Conservation (phyloP, 2,797 vertebrate genomes). For the Sebastolobus alascanus region DNA sequence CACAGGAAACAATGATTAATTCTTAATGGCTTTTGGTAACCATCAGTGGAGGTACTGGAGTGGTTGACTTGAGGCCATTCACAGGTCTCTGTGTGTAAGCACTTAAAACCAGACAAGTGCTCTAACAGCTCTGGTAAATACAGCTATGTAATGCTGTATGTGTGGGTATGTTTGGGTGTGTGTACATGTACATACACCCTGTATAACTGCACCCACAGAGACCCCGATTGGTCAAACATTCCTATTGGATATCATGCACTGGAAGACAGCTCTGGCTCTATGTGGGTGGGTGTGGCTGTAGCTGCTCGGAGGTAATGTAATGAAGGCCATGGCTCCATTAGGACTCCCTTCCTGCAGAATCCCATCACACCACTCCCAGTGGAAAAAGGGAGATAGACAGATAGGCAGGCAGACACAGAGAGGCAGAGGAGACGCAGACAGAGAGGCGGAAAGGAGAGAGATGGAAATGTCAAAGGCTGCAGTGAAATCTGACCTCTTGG, state of each 20-base stretch:
- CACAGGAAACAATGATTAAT: constrained; percentile 26
- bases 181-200: constrained; percentile 4
- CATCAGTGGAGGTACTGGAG: constrained; percentile 19
- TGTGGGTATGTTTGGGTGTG: constrained; percentile 7
- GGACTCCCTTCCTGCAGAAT: constrained; percentile 78
- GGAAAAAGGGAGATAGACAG: constrained; percentile 48
- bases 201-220: constrained; percentile 25
- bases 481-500: constrained; percentile 72
- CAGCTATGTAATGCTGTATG: constrained; percentile 19
- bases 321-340: constrained; percentile 81
- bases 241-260: constrained; percentile 19
- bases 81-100: constrained; percentile 30
- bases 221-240: constrained; percentile 23
- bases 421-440: constrained; percentile 44
- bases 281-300: constrained; percentile 25
- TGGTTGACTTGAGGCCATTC: constrained; percentile 34
- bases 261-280: constrained; percentile 22
- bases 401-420: constrained; percentile 42
- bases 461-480: constrained; percentile 74
- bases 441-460: constrained; percentile 31
- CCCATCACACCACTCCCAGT: constrained; percentile 74
- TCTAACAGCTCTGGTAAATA: constrained; percentile 55
- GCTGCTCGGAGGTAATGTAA: constrained; percentile 77
- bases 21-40: constrained; percentile 46
- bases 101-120: constrained; percentile 40